Base-by-base conservation (phyloP, 1,140 invertebrate genomes). In the Ericerus pela region DNA sequence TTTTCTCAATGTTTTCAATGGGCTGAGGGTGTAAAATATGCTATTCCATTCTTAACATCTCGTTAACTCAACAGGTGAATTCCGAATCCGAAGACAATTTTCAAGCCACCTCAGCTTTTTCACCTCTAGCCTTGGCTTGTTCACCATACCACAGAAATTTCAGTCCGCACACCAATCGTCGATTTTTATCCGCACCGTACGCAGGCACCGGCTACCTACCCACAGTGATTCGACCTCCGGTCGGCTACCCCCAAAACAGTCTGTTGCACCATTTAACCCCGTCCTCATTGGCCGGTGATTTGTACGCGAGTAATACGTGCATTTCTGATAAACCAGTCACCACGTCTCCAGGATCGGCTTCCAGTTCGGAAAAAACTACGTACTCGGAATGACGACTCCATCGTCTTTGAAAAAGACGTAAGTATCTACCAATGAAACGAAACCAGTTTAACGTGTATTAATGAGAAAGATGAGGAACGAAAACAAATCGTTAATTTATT, bases 181-280 rank as follows among this genome's bases (percentile, higher is more conserved):
- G 84, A 54, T 86, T 88, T 65, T 71, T 88, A 0, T 79, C 83
- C 0, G 82, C 84, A 0, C 84, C 82, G 0, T 88, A 86, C 64
- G 78, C 80, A 26, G 84, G 84, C 2, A 86, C 84, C 0, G 84
- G 83, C 0, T 87, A 86, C 65, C 67, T 88, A 53, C 81, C 84
- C 0, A 84, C 83, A 0, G 81, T 88, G 1, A 82, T 88, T 51
- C 71, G 81, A 58, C 81, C 84, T 12, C 74, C 73, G 3, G 51
- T 56, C 4, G 60, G 62, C 16, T 56, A 56, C 29, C 55, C 58
- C 33, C 41, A 47, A 16, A 47, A 24, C 26, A 53, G 37, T 4
- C 54, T 64, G 24, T 58, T 61, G 1, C 56, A 61, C 33, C 60
- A 61, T 41, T 58, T 59, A 29, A 56, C 62, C 0, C 54, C 63